These are phyloP conservation scores for Laothoe populi DNA, from an alignment of 2,888 invertebrate species.

Conservation along the genomic window DNA sequence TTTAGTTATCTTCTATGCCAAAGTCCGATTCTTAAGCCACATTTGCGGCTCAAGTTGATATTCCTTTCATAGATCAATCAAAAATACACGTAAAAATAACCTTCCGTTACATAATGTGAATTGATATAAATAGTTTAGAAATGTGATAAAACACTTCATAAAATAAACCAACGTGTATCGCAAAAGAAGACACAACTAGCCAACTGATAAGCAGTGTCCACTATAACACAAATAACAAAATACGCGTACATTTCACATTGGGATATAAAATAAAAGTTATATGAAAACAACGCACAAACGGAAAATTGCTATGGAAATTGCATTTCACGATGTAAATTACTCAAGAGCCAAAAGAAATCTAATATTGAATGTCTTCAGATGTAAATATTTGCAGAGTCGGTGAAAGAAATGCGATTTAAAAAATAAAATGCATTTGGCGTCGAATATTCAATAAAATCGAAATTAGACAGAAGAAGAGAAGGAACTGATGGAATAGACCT, in stretches of 20 bases:
- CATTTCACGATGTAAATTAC: background rate
- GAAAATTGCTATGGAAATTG: slow-evolving; percentile 2
- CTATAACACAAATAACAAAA: background rate
- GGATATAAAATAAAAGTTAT: slow-evolving; percentile 14
- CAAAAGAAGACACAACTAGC: background rate
- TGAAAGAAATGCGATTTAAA: slow-evolving; percentile 6
- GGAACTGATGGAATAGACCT: background rate
- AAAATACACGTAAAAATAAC: no score
- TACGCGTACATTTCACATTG: background rate
- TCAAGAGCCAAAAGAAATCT: background rate
- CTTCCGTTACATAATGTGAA: no score
- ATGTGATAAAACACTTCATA: background rate
- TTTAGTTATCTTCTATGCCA: no score
- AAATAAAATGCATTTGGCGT: slow-evolving; percentile 1
- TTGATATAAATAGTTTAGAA: no score
- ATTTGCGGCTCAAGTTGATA: no score
- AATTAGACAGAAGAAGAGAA: background rate
- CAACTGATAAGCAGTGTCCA: background rate
- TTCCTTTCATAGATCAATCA: no score
- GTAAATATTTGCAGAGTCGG: background rate
- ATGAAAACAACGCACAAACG: background rate
- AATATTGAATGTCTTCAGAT: background rate
- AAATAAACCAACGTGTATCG: background rate
- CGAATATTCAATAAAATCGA: background rate
- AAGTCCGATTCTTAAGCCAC: no score